Evolutionary conservation across 2,888 invertebrate genomes (phyloP), one percentile per base, ranked within the genome.

Genomic region (Platerodrilus igneus): DNA sequence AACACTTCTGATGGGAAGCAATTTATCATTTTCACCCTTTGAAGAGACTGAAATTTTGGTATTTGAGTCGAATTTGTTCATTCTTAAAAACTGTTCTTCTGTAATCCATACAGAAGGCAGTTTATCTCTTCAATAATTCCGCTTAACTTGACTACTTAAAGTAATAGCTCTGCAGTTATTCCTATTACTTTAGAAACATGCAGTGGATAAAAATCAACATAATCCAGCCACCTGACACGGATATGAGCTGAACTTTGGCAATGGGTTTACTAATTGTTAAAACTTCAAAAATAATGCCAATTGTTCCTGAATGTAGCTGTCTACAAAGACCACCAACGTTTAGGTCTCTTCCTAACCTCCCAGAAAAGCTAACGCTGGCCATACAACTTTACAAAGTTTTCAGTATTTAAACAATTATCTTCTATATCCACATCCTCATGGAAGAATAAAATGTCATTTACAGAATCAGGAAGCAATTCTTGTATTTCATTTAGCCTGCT

Each of bases 301-400:
- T 70, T 43, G 73, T 70, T 9, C 72, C 73, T 8, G 70, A 71
- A 0, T 63, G 65, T 53, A 72, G 73, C 51, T 78, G 74, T 21
- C 69, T 56, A 57, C 78, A 79, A 35, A 69, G 66, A 4, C 77
- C 76, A 2, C 79, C 79, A 52, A 79, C 74, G 45, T 76, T 62
- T 20, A 79, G 60, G 1, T 79, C 79, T 21, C 74, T 60, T 57
- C 80, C 80, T 16, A 77, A 60, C 62, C 78, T 30, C 76, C 76
- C 32, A 80, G 71, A 2, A 79, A 70, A 18, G 71, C 75, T 23
- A 80, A 61, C 4, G 76, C 76, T 2, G 79, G 77, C 78, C 78
- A 79, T 5, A 78, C 75, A 41, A 63, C 62, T 48, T 64, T 63
- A 48, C 73, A 73, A 16, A 75, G 54, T 70, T 62, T 28, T 68